Percentiles rank a stretch among this genome's conserved stretches.
These are phyloP conservation scores for Gallinago undulata DNA, from an alignment of 2,113 vertebrate species.

Conservation along the genomic window DNA sequence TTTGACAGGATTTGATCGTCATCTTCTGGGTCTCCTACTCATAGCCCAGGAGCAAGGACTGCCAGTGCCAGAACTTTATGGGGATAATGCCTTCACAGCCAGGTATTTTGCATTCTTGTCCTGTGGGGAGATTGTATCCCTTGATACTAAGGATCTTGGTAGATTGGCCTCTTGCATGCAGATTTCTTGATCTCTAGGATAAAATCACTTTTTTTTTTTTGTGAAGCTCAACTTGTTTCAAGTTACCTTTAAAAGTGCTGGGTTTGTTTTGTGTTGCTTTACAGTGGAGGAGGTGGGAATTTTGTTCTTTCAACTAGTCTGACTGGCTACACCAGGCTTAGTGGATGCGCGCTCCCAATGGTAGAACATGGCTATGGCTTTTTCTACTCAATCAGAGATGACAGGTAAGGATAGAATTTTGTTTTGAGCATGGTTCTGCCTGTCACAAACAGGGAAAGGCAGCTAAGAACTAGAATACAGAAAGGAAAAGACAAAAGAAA, in stretches of 20 bases:
- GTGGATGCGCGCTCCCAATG: slow-evolving; percentile 87
- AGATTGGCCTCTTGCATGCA: background rate
- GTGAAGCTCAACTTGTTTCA: background rate
- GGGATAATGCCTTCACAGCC: slow-evolving; percentile 85
- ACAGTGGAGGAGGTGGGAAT: slow-evolving; percentile 94
- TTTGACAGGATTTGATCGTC: slow-evolving; percentile 90
- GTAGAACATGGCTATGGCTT: slow-evolving; percentile 89
- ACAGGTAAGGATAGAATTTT: slow-evolving; percentile 78
- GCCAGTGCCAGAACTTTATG: slow-evolving; percentile 86
- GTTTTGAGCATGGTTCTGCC: background rate
- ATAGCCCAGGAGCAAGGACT: slow-evolving; percentile 86
- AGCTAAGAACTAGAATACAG: background rate
- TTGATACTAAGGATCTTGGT: background rate
- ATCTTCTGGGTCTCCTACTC: slow-evolving; percentile 90
- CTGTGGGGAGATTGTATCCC: background rate
- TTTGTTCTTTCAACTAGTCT: slow-evolving; percentile 94
- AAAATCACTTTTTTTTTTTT: background rate
- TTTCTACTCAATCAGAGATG: slow-evolving; percentile 93
- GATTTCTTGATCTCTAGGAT: background rate
- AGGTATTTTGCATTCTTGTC: slow-evolving; percentile 75
- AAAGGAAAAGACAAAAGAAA: background rate
- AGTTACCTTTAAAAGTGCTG: background rate
- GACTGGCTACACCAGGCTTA: slow-evolving; percentile 85
- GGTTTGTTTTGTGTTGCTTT: slow-evolving; percentile 20
- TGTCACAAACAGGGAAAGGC: background rate